A percentile compares a stretch with the other conserved stretches of the same genome.
Conservation (phyloP, 1,140 invertebrate species). For the Nasonia giraulti region DNA sequence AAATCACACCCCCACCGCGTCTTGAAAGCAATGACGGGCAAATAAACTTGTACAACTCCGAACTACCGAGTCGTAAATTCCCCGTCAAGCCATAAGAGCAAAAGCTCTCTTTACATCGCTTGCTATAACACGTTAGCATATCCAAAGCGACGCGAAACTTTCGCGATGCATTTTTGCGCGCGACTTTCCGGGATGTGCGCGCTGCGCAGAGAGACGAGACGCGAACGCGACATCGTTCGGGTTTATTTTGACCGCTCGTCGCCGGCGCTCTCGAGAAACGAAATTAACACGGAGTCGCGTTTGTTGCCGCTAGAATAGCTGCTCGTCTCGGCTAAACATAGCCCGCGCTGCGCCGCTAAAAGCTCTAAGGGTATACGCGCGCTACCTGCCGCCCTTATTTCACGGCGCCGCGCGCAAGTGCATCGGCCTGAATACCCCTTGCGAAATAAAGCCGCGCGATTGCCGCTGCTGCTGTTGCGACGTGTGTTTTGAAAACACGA, state of each 20-base stretch:
- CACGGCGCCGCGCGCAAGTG: constrained; percentile 53
- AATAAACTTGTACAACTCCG: too few species aligned
- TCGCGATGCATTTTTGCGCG: too few species aligned
- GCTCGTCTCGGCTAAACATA: not conserved
- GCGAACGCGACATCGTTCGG: not conserved
- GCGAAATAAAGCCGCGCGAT: constrained; percentile 34
- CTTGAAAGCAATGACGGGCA: too few species aligned
- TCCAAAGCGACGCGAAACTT: not conserved
- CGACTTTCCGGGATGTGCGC: too few species aligned
- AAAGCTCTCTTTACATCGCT: not conserved
- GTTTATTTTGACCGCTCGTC: not conserved
- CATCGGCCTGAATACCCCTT: constrained; percentile 62
- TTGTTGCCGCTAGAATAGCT: constrained; percentile 1
- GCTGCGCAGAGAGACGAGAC: too few species aligned
- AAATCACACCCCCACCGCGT: too few species aligned
- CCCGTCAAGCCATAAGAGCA: not conserved
- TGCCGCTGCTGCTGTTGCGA: not conserved
- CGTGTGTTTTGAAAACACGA: constrained; percentile 11
- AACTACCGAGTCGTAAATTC: not conserved
- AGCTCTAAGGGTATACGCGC: not conserved
- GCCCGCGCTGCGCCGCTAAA: not conserved
- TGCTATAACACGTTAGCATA: not conserved
- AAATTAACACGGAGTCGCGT: constrained; percentile 8
- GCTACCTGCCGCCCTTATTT: constrained; percentile 52
- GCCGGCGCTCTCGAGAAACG: not conserved